A percentile compares a stretch with the other conserved stretches of the same genome.
These are phyloP conservation scores for Nycticryphes semicollaris DNA, from an alignment of 2,113 vertebrate genomes.

Conservation along the genomic window DNA sequence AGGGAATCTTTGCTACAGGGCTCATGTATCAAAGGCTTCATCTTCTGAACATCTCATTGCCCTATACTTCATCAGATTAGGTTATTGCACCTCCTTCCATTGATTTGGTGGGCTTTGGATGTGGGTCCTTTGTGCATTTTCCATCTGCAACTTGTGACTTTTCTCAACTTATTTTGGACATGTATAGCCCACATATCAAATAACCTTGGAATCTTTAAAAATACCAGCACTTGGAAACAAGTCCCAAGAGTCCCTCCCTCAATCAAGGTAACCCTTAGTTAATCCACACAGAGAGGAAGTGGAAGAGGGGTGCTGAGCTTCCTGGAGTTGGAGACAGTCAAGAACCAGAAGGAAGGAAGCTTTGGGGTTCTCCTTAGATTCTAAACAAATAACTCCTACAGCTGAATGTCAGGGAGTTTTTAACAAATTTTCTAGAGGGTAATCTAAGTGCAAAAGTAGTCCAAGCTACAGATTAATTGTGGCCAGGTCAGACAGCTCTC, in stretches of 20 bases:
- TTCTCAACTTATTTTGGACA: background rate
- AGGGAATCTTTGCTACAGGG: slow-evolving; percentile 55
- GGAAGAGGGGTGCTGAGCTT: background rate
- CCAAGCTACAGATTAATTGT: background rate
- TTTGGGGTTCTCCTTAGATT: background rate
- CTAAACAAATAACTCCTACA: background rate
- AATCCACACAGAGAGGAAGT: background rate
- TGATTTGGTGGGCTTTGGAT: background rate
- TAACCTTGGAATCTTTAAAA: background rate
- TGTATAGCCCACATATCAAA: background rate
- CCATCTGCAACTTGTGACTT: background rate
- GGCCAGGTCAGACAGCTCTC: background rate
- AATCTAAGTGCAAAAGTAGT: slow-evolving; percentile 17
- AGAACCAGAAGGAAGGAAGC: background rate
- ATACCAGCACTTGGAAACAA: background rate
- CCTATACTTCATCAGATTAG: background rate
- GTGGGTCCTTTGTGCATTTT: background rate
- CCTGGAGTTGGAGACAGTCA: background rate
- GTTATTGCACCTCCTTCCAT: background rate
- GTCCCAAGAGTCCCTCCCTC: background rate
- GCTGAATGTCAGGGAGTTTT: background rate
- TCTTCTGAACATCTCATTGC: background rate
- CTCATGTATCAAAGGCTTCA: slow-evolving; percentile 41
- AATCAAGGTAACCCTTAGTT: background rate
- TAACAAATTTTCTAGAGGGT: background rate